A percentile compares a stretch with the other conserved stretches of the same genome.
phyloP scores from a whole-genome alignment of 2,888 invertebrate genomes.

The Cheilosia impressa region DNA sequence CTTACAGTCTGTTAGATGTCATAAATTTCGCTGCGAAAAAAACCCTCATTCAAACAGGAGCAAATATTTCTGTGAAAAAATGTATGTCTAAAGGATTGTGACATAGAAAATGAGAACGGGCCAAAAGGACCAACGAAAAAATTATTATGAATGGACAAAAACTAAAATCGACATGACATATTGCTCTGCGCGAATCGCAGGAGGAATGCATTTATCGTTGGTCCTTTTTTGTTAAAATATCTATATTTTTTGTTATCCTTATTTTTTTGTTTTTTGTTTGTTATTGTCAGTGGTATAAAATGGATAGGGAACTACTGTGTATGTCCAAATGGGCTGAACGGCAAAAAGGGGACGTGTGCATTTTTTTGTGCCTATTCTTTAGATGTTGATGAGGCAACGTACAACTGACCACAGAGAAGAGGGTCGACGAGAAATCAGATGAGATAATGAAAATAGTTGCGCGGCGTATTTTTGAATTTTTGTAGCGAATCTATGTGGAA shows the following conservation, averaged over 20 bases:
- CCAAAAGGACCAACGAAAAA: slow-evolving; percentile 53
- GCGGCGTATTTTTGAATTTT: background rate
- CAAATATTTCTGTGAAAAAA: slow-evolving; percentile 8
- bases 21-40: slow-evolving; percentile 56
- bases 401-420: background rate
- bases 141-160: slow-evolving; percentile 64
- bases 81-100: slow-evolving; percentile 44
- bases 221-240: slow-evolving; percentile 25
- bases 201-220: slow-evolving; percentile 61
- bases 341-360: background rate
- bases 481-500: no score
- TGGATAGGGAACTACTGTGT: slow-evolving; percentile 1
- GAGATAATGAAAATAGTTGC: background rate
- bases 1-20: slow-evolving; percentile 65
- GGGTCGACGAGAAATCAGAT: background rate
- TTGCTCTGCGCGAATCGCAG: slow-evolving; percentile 63
- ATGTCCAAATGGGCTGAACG: slow-evolving; percentile 2
- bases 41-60: slow-evolving; percentile 14
- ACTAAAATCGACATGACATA: slow-evolving; percentile 72
- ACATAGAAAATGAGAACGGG: slow-evolving; percentile 68
- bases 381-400: slow-evolving; percentile 11
- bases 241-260: slow-evolving; percentile 3
- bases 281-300: background rate
- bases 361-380: background rate
- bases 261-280: background rate